Conservation (phyloP, 2,797 vertebrate genomes). For the Potorous gilbertii region DNA sequence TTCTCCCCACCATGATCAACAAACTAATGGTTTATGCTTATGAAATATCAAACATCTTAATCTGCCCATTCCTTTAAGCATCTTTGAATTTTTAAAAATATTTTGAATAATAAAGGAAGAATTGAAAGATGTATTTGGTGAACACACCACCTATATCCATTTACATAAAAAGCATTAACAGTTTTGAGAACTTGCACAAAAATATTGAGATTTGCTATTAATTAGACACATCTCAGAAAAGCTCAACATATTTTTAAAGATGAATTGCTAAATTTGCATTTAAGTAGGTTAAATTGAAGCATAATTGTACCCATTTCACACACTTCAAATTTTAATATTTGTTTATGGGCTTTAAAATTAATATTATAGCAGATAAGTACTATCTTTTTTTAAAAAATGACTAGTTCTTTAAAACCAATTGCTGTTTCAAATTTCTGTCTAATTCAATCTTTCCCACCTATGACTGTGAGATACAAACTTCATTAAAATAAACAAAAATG, state of each 20-base stretch:
- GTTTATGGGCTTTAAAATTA: neutral
- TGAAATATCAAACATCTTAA: constrained; percentile 49
- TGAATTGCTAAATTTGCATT: neutral
- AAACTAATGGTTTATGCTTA: constrained; percentile 42
- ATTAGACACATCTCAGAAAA: neutral
- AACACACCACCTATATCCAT: neutral
- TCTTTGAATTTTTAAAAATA: constrained; percentile 47
- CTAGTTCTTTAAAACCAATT: neutral
- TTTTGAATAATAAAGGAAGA: constrained; percentile 52
- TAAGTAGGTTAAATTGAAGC: neutral
- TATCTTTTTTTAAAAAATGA: neutral
- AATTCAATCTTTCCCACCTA: neutral
- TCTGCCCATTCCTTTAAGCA: constrained; percentile 2
- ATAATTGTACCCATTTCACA: neutral
- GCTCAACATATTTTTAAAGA: constrained; percentile 21
- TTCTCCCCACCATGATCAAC: neutral
- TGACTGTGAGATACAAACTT: neutral
- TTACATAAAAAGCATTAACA: constrained; percentile 18
- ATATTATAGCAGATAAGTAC: neutral
- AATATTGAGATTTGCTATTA: constrained; percentile 30
- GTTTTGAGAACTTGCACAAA: constrained; percentile 15
- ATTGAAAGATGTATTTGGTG: constrained; percentile 4
- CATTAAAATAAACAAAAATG: neutral
- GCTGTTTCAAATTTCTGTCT: constrained; percentile 18
- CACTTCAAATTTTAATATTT: constrained; percentile 11